A percentile compares a stretch with the other conserved stretches of the same genome.
Evolutionary conservation across 2,113 vertebrate genomes (phyloP).

Genomic region (Peucedramus taeniatus): DNA sequence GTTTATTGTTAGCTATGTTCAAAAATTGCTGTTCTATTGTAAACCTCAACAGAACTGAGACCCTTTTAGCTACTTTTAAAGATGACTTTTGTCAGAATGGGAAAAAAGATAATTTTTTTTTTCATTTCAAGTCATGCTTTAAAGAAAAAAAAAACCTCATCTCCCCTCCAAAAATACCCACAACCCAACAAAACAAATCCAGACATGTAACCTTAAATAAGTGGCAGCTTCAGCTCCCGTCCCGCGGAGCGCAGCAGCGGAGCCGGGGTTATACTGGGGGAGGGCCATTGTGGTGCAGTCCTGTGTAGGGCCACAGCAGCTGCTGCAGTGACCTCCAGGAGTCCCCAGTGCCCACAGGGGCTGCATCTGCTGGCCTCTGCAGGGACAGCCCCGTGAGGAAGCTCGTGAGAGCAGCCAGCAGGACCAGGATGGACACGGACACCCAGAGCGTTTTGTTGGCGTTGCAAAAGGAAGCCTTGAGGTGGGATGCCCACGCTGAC

Average conservation of each 20-base stretch:
- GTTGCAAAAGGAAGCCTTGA: slow-evolving; percentile 61
- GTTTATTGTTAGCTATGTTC: background rate
- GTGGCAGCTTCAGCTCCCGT: background rate
- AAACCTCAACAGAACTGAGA: background rate
- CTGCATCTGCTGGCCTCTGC: slow-evolving; percentile 83
- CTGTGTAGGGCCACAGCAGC: slow-evolving; percentile 87
- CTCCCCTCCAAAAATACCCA: background rate
- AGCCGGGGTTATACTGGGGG: slow-evolving; percentile 78
- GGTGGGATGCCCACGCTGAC: slow-evolving; percentile 8
- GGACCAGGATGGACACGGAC: slow-evolving; percentile 73
- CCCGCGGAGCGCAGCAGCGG: background rate
- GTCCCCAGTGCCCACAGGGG: slow-evolving; percentile 82
- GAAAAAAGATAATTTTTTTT: background rate
- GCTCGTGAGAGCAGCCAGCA: slow-evolving; percentile 82
- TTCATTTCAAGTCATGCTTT: background rate
- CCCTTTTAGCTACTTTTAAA: background rate
- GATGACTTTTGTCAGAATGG: background rate
- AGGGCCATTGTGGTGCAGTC: slow-evolving; percentile 83
- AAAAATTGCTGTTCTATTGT: background rate
- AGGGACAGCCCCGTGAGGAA: slow-evolving; percentile 84
- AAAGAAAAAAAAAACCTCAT: background rate
- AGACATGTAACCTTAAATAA: background rate
- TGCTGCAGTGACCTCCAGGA: slow-evolving; percentile 90
- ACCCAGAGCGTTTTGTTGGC: slow-evolving; percentile 76
- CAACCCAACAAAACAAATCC: background rate